Evolutionary conservation across 2,113 vertebrate genomes (phyloP).

Genomic region (Elanoides forficatus): DNA sequence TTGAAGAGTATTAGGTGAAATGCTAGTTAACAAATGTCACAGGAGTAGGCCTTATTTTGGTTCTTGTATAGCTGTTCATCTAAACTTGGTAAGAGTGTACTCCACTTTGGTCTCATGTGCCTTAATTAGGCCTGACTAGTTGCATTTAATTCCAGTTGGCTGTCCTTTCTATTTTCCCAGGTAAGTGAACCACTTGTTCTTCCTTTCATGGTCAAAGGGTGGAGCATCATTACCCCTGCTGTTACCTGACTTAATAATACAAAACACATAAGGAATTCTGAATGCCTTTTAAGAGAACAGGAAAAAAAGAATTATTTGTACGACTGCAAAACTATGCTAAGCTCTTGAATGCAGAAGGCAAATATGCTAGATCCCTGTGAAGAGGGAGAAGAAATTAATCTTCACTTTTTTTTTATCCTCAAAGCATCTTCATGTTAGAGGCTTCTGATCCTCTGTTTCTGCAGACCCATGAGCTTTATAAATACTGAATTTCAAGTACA

Average conservation of each 20-base stretch:
- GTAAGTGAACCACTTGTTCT: not conserved
- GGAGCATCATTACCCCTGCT: not conserved
- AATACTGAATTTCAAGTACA: not conserved
- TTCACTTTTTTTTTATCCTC: not conserved
- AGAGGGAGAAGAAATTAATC: not conserved
- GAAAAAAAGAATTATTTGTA: not conserved
- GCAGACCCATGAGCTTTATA: not conserved
- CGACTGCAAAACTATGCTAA: not conserved
- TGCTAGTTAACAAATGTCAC: not conserved
- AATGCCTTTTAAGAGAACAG: not conserved
- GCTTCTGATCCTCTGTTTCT: not conserved
- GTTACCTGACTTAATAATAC: not conserved
- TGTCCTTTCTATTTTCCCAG: not conserved
- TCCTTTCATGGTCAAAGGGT: not conserved
- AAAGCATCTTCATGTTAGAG: not conserved
- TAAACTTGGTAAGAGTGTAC: not conserved
- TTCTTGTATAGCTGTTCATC: not conserved
- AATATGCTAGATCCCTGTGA: not conserved
- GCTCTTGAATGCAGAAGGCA: not conserved
- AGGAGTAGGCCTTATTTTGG: not conserved
- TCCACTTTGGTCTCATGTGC: not conserved
- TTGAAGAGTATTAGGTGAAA: not conserved
- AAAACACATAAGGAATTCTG: not conserved
- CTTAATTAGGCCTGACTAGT: not conserved
- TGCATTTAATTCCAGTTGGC: not conserved